Base-by-base conservation (phyloP, 2,113 vertebrate genomes). In the Coreoperca whiteheadi region DNA sequence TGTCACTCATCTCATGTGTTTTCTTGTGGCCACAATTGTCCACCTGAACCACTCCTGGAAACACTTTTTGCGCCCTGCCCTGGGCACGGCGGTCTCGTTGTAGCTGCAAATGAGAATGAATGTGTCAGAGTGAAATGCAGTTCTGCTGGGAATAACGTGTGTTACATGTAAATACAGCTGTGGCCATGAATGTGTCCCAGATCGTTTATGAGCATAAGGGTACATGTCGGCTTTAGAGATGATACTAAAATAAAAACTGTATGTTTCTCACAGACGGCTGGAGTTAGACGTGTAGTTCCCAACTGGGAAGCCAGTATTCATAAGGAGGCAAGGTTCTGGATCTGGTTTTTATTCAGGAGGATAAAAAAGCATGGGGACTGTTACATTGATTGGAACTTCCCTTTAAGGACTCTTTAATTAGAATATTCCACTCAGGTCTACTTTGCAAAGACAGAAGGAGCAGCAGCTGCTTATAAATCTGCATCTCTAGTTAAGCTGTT, bases 61-160 rank as follows among this genome's bases (percentile, higher is more conserved):
- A 21, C 73, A 21, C 10, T 68, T 72, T 14, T 72, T 14, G 21
- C 30, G 76, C 43, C 56, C 15, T 15, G 8, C 37, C 65, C 50
- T 0, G 43, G 66, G 37, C 28, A 0, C 1, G 2, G 32, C 63
- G n/a, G 53, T 61, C 39, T 61, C 15, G 0, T 8, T 21, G 28
- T 7, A 43, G 84, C 86, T 84, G 74, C 56, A 68, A 85, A 81
- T 80, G 68, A 80, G 48, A 80, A 60, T 56, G 23, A 71, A 71
- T 16, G 48, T 41, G 59, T 74, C 46, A 32, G 23, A 65, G 39
- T 72, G 66, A 1, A 51, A 79, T 21, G 6, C 57, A 21, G 18
- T 0, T 65, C 57, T 10, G 10, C 6, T 0, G 71, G 63, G 57
- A 46, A 60, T 46, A 61, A 43, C 34, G 15, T 30, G 1, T 46